Percentiles rank a stretch among this genome's conserved stretches.
phyloP scores from a whole-genome alignment of 2,113 vertebrate genomes.

The cat (Felis catus) region DNA sequence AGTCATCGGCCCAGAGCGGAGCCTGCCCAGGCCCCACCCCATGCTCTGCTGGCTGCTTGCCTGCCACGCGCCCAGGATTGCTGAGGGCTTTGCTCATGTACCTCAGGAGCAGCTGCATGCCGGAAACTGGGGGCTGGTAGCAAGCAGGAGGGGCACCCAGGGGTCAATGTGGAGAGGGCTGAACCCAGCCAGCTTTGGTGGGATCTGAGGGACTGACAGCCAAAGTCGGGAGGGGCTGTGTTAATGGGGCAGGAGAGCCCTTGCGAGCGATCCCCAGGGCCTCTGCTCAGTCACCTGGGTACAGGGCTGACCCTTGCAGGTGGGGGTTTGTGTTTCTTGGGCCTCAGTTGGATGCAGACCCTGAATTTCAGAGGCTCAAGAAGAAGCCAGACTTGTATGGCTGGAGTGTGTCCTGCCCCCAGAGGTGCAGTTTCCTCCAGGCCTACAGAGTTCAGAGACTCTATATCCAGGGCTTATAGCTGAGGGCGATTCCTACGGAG shows the following conservation, averaged over 20 bases:
- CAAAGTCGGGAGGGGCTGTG: neutral
- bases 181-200: neutral
- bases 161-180: neutral
- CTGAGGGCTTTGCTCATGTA: conserved; percentile 83
- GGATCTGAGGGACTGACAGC: neutral
- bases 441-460: neutral
- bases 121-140: conserved; percentile 71
- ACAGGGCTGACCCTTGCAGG: neutral
- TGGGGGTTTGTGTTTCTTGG: neutral
- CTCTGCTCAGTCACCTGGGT: neutral
- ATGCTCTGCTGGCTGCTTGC: conserved; percentile 82
- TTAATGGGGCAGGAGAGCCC: neutral
- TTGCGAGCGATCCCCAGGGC: neutral
- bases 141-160: conserved; percentile 50
- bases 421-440: neutral
- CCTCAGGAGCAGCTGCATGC: conserved; percentile 83
- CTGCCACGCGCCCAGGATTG: conserved; percentile 88
- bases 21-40: conserved; percentile 82
- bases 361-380: conserved; percentile 1
- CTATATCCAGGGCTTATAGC: neutral
- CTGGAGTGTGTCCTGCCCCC: neutral
- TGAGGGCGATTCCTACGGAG: neutral
- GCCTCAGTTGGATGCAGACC: neutral
- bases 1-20: conserved; percentile 83
- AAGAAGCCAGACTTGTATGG: neutral